Conservation (phyloP, 2,888 invertebrate species). For the Nymphalis c-album region DNA sequence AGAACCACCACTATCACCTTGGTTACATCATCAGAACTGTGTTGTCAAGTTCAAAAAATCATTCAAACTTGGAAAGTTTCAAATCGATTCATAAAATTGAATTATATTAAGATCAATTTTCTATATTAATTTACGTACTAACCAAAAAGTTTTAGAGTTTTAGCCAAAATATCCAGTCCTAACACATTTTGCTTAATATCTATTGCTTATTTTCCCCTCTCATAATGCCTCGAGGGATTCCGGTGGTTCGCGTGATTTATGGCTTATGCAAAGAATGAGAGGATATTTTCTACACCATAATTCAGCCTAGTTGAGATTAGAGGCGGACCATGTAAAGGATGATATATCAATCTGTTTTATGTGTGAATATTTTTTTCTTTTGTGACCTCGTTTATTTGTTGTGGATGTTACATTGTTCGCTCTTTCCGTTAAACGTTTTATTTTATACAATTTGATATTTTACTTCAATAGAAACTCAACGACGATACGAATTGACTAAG, state of each 20-base stretch:
- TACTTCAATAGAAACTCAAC: background rate
- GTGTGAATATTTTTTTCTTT: constrained; percentile 27
- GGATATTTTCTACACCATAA: constrained; percentile 77
- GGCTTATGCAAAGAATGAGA: constrained; percentile 77
- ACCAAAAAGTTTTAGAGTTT: background rate
- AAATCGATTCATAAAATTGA: too few species aligned
- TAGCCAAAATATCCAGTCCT: constrained; percentile 11
- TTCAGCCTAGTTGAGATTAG: constrained; percentile 76
- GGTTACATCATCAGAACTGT: too few species aligned
- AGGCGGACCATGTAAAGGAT: constrained; percentile 59
- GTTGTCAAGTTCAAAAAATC: too few species aligned
- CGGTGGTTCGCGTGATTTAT: constrained; percentile 73
- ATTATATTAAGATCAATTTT: too few species aligned
- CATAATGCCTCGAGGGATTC: constrained; percentile 70
- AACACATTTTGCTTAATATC: constrained; percentile 62
- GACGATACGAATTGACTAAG: background rate
- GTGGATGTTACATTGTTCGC: constrained; percentile 18
- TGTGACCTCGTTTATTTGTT: constrained; percentile 25
- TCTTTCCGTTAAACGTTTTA: background rate
- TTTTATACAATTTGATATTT: background rate
- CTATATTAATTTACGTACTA: background rate
- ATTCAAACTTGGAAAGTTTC: too few species aligned
- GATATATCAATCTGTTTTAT: constrained; percentile 67
- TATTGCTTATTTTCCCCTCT: constrained; percentile 74
- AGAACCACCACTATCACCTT: too few species aligned